phyloP scores from a whole-genome alignment of 1,140 invertebrate species.

The Thereuonema tuberculata region DNA sequence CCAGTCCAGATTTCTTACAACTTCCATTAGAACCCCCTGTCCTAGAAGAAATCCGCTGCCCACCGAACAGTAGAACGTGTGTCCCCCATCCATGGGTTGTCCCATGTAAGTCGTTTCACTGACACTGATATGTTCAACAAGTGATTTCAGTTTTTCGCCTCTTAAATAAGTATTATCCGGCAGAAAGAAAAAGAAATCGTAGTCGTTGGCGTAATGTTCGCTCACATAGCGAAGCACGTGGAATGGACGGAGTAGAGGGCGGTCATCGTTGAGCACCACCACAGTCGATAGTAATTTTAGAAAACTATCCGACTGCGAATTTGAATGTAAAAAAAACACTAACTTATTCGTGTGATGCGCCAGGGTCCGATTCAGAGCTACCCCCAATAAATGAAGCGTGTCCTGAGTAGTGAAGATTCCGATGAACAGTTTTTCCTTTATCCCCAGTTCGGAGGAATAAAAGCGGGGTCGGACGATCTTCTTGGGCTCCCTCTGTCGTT shows the following conservation, averaged over 20 bases:
- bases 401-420: conserved; percentile 60
- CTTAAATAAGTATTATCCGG: conserved; percentile 68
- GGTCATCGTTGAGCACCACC: conserved; percentile 29
- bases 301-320: conserved; percentile 33
- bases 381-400: conserved; percentile 49
- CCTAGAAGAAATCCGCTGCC: conserved; percentile 59
- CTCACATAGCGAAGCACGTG: conserved; percentile 73
- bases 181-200: conserved; percentile 77
- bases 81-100: conserved; percentile 26
- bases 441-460: conserved; percentile 82
- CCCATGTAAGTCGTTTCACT: conserved; percentile 67
- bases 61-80: conserved; percentile 14
- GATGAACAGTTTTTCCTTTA: conserved; percentile 74
- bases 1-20: conserved; percentile 61
- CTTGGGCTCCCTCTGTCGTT: conserved; percentile 19
- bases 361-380: conserved; percentile 65
- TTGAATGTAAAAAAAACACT: conserved; percentile 52
- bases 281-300: conserved; percentile 29
- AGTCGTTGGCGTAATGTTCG: conserved; percentile 74
- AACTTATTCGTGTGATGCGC: conserved; percentile 63
- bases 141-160: conserved; percentile 47
- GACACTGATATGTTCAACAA: conserved; percentile 62
- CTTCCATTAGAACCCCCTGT: conserved; percentile 54
- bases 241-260: conserved; percentile 27
- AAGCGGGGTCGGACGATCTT: conserved; percentile 55